A percentile compares a stretch with the other conserved stretches of the same genome.
phyloP scores from a whole-genome alignment of 37 sponge, comb jelly and placozoan species.

The Cladorhizidae sp. region DNA sequence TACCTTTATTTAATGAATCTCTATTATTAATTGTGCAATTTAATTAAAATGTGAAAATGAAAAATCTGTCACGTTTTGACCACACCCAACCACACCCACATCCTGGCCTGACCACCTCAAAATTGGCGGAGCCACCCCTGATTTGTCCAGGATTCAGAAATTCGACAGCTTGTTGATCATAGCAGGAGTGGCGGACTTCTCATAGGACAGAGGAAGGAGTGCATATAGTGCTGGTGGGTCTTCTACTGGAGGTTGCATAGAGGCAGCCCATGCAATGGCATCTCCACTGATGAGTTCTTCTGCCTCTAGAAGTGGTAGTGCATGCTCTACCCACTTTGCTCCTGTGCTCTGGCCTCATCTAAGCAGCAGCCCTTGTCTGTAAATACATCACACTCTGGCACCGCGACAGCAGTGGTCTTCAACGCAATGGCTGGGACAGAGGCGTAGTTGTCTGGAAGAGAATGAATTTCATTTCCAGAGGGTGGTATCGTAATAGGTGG shows the following conservation, averaged over 20 bases:
- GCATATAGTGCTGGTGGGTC: slow-evolving; percentile 12
- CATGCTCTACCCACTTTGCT: slow-evolving; percentile 37
- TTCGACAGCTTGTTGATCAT: too few relatives aligned
- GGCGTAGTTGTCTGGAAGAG: slow-evolving; percentile 19
- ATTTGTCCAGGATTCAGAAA: too few relatives aligned
- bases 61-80: too few relatives aligned
- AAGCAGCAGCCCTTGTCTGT: neutral
- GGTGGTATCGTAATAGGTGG: slow-evolving; percentile 27
- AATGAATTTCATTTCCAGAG: slow-evolving; percentile 14
- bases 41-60: too few relatives aligned
- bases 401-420: slow-evolving; percentile 36
- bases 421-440: slow-evolving; percentile 34
- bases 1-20: too few relatives aligned
- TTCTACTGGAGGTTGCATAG: too few relatives aligned
- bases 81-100: too few relatives aligned
- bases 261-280: slow-evolving; percentile 35
- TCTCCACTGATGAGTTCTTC: slow-evolving; percentile 10
- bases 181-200: slow-evolving; percentile 37
- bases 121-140: too few relatives aligned
- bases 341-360: slow-evolving; percentile 8
- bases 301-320: slow-evolving; percentile 20
- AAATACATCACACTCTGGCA: slow-evolving; percentile 22
- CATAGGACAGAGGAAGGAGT: slow-evolving; percentile 42
- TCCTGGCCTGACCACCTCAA: too few relatives aligned
- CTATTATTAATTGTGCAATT: too few relatives aligned